Evolutionary conservation across 2,797 vertebrate species (phyloP), one percentile per base, ranked within the genome.

Genomic region (Pseudocheirus occidentalis): DNA sequence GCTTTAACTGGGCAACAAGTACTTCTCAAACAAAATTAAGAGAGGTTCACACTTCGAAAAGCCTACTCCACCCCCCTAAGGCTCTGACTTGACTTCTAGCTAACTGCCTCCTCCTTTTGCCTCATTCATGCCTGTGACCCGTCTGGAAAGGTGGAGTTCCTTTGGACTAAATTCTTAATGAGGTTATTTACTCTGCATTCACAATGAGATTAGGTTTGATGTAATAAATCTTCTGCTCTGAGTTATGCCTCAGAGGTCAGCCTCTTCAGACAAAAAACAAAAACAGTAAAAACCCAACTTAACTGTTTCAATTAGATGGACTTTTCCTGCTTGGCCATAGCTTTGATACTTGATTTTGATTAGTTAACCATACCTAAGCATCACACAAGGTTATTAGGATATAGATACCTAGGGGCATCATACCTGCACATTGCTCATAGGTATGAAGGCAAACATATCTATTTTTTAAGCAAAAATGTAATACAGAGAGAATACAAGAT

Each of bases 141-240:
- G 56, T 95, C 55, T 24, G 34, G 62, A 89, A 6, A 92, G 18
- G 16, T 87, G 5, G 34, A 62, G 2, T 46, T 92, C 40, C 54
- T 94, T 91, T 73, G 89, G 28, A 95, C 29, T 91, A 52, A 73
- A 90, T 73, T 89, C 7, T 91, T 93, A 96, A 92, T 57, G 40
- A 91, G 11, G 3, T 53, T 57, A 89, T 57, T 94, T 93, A n/a
- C 11, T 59, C 1, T 73, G 18, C 9, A 91, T 96, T 24, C 13
- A 21, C 31, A 91, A 34, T 66, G 90, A 93, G 58, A 58, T 6
- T 29, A 0, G 53, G 7, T n/a, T 81, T 56, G 92, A 73, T 27
- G n/a, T 16, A 91, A 34, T 94, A 58, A 95, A 91, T 90, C 24
- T 95, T 91, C 16, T 95, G 29, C 5, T 93, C 31, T 96, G 13